Percentiles rank a stretch among this genome's conserved stretches.
Evolutionary conservation across 2,888 invertebrate genomes (phyloP).

Genomic region (Volucella inanis): DNA sequence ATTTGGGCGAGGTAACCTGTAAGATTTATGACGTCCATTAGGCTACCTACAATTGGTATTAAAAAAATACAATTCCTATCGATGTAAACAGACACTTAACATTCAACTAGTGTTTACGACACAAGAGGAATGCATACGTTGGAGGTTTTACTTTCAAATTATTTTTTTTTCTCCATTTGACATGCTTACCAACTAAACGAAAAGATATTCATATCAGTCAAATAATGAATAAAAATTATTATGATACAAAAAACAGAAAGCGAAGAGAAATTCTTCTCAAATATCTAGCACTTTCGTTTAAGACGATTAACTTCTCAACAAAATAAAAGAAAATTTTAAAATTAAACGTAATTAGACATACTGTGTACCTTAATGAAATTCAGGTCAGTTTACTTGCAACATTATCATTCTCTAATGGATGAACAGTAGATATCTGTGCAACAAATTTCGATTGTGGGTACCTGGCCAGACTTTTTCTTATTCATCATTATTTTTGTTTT

Average conservation of each 20-base stretch:
- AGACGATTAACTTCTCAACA: slow-evolving; percentile 56
- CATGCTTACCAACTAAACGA: not conserved
- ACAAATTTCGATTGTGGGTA: slow-evolving; percentile 35
- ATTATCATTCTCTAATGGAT: no score
- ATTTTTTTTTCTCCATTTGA: not conserved
- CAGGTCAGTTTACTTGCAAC: slow-evolving; percentile 43
- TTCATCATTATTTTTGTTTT: slow-evolving; percentile 21
- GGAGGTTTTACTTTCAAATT: slow-evolving; percentile 1
- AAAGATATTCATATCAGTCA: slow-evolving; percentile 35
- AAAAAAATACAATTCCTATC: slow-evolving; percentile 2
- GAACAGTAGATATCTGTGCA: not conserved
- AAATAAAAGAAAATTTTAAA: slow-evolving; percentile 44
- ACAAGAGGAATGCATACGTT: not conserved
- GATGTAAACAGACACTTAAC: slow-evolving; percentile 6
- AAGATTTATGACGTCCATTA: slow-evolving; percentile 57
- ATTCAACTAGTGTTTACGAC: not conserved
- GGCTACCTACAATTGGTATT: not conserved
- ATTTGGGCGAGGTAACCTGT: slow-evolving; percentile 4
- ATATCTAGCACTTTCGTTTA: slow-evolving; percentile 60
- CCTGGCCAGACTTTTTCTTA: slow-evolving; percentile 13
- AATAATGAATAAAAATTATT: slow-evolving; percentile 15
- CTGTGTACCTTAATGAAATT: slow-evolving; percentile 25
- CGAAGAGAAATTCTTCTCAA: slow-evolving; percentile 49
- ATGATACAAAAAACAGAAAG: slow-evolving; percentile 50
- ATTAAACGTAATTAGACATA: slow-evolving; percentile 55